Evolutionary conservation across 1,140 invertebrate species (phyloP).

Genomic region (Caenorhabditis briggsae): DNA sequence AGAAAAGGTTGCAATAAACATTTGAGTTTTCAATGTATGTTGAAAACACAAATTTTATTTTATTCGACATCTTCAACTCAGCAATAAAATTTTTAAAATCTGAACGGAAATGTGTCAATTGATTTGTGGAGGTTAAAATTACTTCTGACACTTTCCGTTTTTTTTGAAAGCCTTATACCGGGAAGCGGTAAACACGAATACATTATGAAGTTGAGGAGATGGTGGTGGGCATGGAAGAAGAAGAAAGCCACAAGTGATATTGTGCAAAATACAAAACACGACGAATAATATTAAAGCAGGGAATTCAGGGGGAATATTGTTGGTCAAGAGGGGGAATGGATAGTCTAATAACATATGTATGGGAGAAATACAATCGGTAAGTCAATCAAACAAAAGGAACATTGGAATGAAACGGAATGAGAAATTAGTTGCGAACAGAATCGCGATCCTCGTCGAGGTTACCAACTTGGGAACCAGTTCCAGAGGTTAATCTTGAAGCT

Average conservation of each 20-base stretch:
- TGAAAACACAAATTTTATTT: not conserved
- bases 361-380: constrained; percentile 6
- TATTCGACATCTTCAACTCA: not conserved
- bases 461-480: constrained; percentile 23
- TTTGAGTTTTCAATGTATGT: not conserved
- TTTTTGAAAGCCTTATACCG: not conserved
- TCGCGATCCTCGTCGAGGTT: constrained; percentile 32
- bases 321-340: not conserved
- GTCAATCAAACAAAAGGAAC: not conserved
- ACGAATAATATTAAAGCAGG: constrained; percentile 48
- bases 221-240: not conserved
- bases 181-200: constrained; percentile 42
- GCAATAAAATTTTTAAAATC: constrained; percentile 4
- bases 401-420: not conserved
- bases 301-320: too few species aligned
- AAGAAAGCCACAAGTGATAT: not conserved
- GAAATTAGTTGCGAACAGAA: constrained; percentile 14
- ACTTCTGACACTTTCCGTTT: not conserved
- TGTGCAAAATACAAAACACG: constrained; percentile 7
- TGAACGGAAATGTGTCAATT: not conserved
- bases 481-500: constrained; percentile 8
- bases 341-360: constrained; percentile 33
- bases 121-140: not conserved
- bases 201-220: not conserved
- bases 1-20: not conserved